These are phyloP conservation scores for Diadophis punctatus DNA, from an alignment of 2,113 vertebrate genomes.

Conservation along the genomic window DNA sequence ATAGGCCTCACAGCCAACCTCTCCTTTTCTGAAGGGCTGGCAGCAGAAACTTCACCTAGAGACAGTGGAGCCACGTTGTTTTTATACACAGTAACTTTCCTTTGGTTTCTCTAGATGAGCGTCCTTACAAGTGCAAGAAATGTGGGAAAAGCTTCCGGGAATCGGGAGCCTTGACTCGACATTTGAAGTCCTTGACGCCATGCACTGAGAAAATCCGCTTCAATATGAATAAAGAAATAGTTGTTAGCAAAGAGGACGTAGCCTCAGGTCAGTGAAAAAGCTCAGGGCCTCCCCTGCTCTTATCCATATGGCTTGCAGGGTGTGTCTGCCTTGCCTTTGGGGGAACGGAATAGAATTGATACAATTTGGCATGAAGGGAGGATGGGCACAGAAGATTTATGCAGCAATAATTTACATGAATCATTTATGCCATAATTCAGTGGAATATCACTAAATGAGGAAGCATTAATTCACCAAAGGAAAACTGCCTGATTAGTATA, in stretches of 20 bases:
- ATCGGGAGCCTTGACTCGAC: conserved; percentile 92
- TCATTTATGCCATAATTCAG: neutral
- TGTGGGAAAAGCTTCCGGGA: conserved; percentile 96
- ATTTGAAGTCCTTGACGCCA: conserved; percentile 91
- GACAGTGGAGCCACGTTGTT: neutral
- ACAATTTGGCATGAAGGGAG: neutral
- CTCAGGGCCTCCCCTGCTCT: fast-evolving
- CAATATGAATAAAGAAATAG: conserved; percentile 83
- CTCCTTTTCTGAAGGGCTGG: fast-evolving
- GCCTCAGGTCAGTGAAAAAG: conserved; percentile 73
- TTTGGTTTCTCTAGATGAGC: conserved; percentile 77
- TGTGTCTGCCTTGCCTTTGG: neutral
- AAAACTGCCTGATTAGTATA: neutral
- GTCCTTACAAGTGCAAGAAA: conserved; percentile 90
- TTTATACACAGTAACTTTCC: neutral
- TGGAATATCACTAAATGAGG: neutral
- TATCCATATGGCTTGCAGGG: fast-evolving
- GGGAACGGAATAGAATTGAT: neutral
- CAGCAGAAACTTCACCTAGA: neutral
- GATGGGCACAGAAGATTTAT: neutral
- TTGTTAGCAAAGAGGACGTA: conserved; percentile 78
- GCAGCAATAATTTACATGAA: no score
- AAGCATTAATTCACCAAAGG: neutral
- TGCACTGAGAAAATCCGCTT: conserved; percentile 96
- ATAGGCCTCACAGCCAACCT: neutral